phyloP scores from a whole-genome alignment of 2,113 vertebrate genomes.

The Vulpes vulpes region DNA sequence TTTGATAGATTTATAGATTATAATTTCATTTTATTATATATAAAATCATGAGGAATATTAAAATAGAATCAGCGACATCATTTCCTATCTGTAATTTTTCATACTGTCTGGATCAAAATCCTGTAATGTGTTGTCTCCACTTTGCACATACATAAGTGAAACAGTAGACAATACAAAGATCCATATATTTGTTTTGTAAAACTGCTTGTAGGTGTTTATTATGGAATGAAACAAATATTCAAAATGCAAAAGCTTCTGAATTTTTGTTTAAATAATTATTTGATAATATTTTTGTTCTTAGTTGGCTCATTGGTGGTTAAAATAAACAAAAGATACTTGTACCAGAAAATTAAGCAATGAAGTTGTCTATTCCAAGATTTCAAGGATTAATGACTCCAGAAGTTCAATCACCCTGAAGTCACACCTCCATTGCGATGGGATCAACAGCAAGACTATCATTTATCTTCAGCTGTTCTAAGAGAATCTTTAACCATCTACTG shows the following conservation, averaged over 20 bases:
- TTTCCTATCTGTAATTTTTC: slow-evolving; percentile 40
- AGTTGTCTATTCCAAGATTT: not conserved
- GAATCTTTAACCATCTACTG: not conserved
- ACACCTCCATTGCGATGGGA: not conserved
- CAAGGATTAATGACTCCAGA: not conserved
- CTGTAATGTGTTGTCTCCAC: not conserved
- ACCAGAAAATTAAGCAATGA: not conserved
- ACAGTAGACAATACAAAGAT: not conserved
- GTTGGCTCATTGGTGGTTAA: not conserved
- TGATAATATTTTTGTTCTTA: not conserved
- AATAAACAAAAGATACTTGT: not conserved
- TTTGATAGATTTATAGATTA: slow-evolving; percentile 61
- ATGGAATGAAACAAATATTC: not conserved
- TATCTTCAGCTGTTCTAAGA: not conserved
- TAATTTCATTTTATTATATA: slow-evolving; percentile 36
- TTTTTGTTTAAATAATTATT: slow-evolving; percentile 17
- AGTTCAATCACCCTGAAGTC: not conserved
- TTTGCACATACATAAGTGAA: slow-evolving; percentile 5
- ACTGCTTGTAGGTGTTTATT: not conserved
- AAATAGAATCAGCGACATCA: slow-evolving; percentile 47
- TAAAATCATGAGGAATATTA: slow-evolving; percentile 53
- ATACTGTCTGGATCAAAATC: slow-evolving; percentile 9
- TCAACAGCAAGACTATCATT: not conserved
- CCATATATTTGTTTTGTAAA: not conserved
- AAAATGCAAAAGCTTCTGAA: slow-evolving; percentile 9